These are phyloP conservation scores for Phaedon cochleariae DNA, from an alignment of 2,888 invertebrate species.

Conservation along the genomic window DNA sequence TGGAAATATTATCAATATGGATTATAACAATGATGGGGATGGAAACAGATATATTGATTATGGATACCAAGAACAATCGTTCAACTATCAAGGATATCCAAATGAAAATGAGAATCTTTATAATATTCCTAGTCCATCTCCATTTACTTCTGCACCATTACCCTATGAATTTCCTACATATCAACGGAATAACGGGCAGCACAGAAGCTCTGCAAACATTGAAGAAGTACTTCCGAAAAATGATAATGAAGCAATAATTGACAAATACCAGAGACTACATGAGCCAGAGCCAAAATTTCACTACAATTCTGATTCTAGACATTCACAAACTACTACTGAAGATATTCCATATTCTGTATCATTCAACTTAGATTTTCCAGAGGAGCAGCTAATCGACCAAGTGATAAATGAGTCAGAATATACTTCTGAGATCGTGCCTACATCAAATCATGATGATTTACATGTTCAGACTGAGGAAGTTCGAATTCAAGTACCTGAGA, in stretches of 20 bases:
- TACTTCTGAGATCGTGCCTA: background rate
- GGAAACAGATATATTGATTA: background rate
- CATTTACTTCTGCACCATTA: background rate
- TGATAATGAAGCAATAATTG: no score
- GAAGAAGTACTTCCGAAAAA: background rate
- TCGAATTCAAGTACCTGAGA: no score
- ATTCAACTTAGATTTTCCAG: background rate
- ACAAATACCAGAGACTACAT: no score
- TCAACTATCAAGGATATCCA: background rate
- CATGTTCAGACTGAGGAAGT: no score
- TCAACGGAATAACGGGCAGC: background rate
- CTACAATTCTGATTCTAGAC: no score
- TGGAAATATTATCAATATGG: background rate
- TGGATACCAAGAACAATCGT: background rate
- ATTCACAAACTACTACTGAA: constrained; percentile 29
- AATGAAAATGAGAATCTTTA: background rate
- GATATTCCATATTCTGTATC: constrained; percentile 19
- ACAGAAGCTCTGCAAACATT: background rate
- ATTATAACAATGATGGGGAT: background rate
- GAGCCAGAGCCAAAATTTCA: no score
- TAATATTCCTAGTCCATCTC: background rate
- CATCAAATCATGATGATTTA: no score
- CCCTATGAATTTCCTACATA: background rate
- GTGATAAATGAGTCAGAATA: background rate
- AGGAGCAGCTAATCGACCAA: background rate